Evolutionary conservation across 2,113 vertebrate genomes (phyloP), one percentile per base, ranked within the genome.

Genomic region (Himantopus leucocephalus): DNA sequence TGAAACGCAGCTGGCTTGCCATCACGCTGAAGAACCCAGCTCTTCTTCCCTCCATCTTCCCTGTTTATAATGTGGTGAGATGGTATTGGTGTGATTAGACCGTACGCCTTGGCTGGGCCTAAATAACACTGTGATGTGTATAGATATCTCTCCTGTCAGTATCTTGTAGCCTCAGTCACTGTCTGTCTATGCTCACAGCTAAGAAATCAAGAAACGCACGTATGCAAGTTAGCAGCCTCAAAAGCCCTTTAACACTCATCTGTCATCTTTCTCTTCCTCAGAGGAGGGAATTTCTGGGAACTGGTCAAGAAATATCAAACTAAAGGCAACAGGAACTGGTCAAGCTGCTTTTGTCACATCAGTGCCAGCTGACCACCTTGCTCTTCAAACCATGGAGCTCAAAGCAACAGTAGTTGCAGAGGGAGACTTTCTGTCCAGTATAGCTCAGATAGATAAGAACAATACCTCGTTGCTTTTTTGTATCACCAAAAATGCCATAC

Each of bases 71-170:
- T 0, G 8, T 60, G 82, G 48, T 76, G 91, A 96, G 94, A 85
- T 94, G 90, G 80, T 80, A 5, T 72, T 63, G 92, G 68, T 94
- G 93, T 92, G 91, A 43, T 93, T 35, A 90, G 91, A 96, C 55
- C 35, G 0, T 59, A 58, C 8, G 14, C 81, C 82, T 91, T 85
- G 95, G 94, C 96, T 92, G 97, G 95, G 95, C 96, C 96, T 83
- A 34, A 91, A 74, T 22, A 98, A 96, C 97, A 97, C 97, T 97
- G 97, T 98, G 97, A 97, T 95, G 90, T 94, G 93, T 95, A 93
- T 56, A 97, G 93, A 95, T 86, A 11, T 87, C 91, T 83, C 86
- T 81, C 96, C 92, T 87, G 62, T 92, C 83, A 3, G 34, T 74
- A 32, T 89, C 82, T 66, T 73, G 67, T 94, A 92, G 93, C 86